Evolutionary conservation across 2,888 invertebrate genomes (phyloP), one percentile per base, ranked within the genome.

Genomic region (Panorpa germanica): DNA sequence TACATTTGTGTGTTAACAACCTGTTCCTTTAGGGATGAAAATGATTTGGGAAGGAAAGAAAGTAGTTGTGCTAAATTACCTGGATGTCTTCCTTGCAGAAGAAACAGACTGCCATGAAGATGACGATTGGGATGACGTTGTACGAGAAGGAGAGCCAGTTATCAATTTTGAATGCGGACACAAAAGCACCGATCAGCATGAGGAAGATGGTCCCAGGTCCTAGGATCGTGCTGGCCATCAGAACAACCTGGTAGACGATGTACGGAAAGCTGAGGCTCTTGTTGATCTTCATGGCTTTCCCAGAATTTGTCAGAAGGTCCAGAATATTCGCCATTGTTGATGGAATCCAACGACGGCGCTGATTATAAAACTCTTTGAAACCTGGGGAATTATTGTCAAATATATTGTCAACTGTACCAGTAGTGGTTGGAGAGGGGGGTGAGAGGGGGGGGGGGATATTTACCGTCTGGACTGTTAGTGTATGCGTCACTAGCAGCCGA

Each of bases 261-360:
- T 85, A 86, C 1, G 71, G 55, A 43, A 66, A 66, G 1, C 90
- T 90, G 43, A 95, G 88, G 44, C 83, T 83, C 43, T 88, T 82
- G 46, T 95, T 95, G 29, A 76, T 64, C 45, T 66, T 60, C 12
- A 88, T 72, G 3, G 86, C 85, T 35, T 68, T 63, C 40, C 75
- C 72, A 37, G 77, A 73, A 47, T 83, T 78, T 7, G 63, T 61
- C 1, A 90, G 58, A 34, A 95, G 61, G 53, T 95, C 93, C 39
- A 90, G 61, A 41, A 93, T 88, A 49, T 95, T 95, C 17, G 90
- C 91, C 51, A 90, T 80, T 0, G 93, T 95, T 2, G 93, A 93
- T 2, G 93, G 91, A 36, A 90, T 85, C 93, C 93, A 95, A 21
- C 93, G 69, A 9, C 93, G 67, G 9, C 93, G 67, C 52, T 93